A percentile compares a stretch with the other conserved stretches of the same genome.
phyloP scores from a whole-genome alignment of 2,113 vertebrate genomes.

The Ciconia maguari region DNA sequence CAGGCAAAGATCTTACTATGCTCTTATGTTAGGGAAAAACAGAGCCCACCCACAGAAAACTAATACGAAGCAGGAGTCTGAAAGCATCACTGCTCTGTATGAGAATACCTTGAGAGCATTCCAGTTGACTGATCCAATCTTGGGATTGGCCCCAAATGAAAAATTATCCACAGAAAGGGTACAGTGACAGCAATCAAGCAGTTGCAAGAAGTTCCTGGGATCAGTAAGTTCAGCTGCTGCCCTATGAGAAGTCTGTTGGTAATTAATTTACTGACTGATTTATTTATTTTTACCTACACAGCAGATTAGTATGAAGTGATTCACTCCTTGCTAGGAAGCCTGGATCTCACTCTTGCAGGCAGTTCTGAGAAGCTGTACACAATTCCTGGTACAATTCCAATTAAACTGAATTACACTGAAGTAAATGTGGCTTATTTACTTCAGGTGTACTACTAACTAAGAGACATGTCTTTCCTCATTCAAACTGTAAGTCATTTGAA shows the following conservation, averaged over 20 bases:
- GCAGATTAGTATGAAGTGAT: neutral
- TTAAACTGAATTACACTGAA: neutral
- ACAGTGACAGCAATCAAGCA: neutral
- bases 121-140: neutral
- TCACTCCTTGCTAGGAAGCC: neutral
- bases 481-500: neutral
- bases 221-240: neutral
- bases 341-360: accelerated
- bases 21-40: neutral
- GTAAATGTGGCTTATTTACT: neutral
- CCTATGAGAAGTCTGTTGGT: neutral
- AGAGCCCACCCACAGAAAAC: neutral
- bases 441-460: neutral
- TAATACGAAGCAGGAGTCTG: neutral
- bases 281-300: neutral
- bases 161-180: neutral
- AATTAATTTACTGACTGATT: neutral
- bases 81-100: neutral
- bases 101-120: conserved; percentile 37
- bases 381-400: neutral
- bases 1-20: neutral
- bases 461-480: neutral
- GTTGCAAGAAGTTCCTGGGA: neutral
- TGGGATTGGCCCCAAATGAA: neutral
- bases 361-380: neutral